Percentiles rank a stretch among this genome's conserved stretches.
phyloP scores from a whole-genome alignment of 2,113 vertebrate genomes.

The Pelvicachromis taeniatus region DNA sequence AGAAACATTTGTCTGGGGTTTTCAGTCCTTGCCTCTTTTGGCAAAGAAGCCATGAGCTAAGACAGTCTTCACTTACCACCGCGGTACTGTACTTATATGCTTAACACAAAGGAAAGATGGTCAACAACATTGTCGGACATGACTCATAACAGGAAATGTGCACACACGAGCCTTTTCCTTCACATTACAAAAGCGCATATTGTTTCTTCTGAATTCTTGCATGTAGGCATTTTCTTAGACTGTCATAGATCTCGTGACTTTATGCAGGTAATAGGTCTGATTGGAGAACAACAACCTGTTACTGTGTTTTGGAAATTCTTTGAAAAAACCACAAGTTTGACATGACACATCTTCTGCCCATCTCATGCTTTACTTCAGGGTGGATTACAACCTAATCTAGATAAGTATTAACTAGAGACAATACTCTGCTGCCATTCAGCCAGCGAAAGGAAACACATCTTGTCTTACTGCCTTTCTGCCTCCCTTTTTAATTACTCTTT shows the following conservation, averaged over 20 bases:
- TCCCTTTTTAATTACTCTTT: background rate
- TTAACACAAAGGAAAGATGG: background rate
- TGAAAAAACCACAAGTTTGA: background rate
- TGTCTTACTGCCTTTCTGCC: background rate
- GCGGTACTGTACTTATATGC: background rate
- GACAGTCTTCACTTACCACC: background rate
- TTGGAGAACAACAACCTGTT: background rate
- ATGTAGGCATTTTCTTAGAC: background rate
- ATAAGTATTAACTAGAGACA: background rate
- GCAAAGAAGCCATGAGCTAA: background rate
- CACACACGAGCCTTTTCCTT: background rate
- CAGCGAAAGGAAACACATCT: background rate
- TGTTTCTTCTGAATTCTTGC: background rate
- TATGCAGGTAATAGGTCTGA: background rate
- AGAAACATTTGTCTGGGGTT: background rate
- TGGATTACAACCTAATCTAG: background rate
- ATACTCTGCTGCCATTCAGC: background rate
- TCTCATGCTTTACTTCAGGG: background rate
- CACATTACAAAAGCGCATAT: background rate
- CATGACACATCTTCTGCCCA: background rate
- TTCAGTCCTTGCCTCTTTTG: background rate
- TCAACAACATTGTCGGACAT: background rate
- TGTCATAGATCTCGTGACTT: background rate
- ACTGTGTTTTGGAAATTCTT: background rate
- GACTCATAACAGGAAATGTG: background rate